A percentile compares a stretch with the other conserved stretches of the same genome.
Conservation (phyloP, 2,888 invertebrate species). For the Arenicola marina region DNA sequence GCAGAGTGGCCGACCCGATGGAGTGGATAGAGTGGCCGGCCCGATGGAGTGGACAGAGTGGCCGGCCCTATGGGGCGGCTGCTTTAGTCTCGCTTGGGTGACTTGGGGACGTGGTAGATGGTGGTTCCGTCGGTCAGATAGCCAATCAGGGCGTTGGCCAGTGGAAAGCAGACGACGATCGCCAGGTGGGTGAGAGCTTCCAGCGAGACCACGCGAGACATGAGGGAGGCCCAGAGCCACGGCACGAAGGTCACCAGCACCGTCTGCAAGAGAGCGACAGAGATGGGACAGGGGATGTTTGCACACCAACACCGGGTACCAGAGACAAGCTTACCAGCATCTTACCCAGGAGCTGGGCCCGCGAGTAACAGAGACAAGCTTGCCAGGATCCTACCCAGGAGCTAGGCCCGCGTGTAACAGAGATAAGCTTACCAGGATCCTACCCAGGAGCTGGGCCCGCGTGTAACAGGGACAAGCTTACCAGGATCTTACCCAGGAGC, state of each 20-base stretch:
- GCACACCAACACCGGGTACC: too few relatives aligned
- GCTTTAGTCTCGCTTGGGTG: too few relatives aligned
- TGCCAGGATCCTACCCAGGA: conserved; percentile 27
- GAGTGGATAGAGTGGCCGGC: too few relatives aligned
- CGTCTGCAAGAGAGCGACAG: background rate
- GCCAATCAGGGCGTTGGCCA: conserved; percentile 23
- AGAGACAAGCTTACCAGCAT: too few relatives aligned
- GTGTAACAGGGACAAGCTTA: too few relatives aligned
- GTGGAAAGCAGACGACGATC: background rate
- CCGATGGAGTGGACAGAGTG: too few relatives aligned
- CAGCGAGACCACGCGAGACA: background rate
- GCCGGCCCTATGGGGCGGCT: too few relatives aligned
- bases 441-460: conserved; percentile 20
- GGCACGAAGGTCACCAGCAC: background rate
- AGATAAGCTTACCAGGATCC: conserved; percentile 33
- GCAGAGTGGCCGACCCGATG: too few relatives aligned
- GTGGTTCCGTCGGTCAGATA: conserved; percentile 20
- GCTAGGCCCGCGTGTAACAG: conserved; percentile 30
- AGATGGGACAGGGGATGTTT: background rate
- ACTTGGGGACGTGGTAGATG: conserved; percentile 10
- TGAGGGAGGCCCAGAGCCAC: background rate
- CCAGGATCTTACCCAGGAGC: conserved; percentile 24
- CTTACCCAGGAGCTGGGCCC: conserved; percentile 21
- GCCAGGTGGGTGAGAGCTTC: background rate
- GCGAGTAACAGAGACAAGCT: too few relatives aligned